A percentile compares a stretch with the other conserved stretches of the same genome.
Evolutionary conservation across 2,797 vertebrate species (phyloP).

Genomic region (Salmo trutta): DNA sequence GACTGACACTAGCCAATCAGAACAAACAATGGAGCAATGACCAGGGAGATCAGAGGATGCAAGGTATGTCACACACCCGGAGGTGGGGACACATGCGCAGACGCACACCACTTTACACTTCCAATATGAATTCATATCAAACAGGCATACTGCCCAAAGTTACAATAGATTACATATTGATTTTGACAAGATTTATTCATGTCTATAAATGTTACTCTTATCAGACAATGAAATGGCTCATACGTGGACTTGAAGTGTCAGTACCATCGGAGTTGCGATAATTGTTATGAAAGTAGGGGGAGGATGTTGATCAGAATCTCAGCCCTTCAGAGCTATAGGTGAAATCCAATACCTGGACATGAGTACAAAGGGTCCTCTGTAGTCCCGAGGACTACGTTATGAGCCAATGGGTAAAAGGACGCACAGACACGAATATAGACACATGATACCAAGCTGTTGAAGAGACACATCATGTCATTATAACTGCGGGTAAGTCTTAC

Average conservation of each 20-base stretch:
- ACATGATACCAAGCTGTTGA: neutral
- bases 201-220: neutral
- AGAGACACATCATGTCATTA: neutral
- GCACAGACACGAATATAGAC: slow-evolving; percentile 1
- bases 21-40: neutral
- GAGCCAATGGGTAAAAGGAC: slow-evolving; percentile 13
- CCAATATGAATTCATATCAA: neutral
- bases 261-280: neutral
- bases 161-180: neutral
- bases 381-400: slow-evolving; percentile 31
- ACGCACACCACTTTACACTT: neutral
- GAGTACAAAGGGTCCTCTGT: slow-evolving; percentile 39
- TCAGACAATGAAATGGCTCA: neutral
- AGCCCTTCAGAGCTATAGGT: slow-evolving; percentile 34
- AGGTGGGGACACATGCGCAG: slow-evolving; percentile 8
- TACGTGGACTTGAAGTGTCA: neutral
- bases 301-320: neutral
- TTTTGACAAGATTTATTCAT: neutral
- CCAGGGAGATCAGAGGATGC: slow-evolving; percentile 4
- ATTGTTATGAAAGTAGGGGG: neutral
- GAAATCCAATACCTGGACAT: slow-evolving; percentile 38
- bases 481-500: neutral
- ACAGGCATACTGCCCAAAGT: neutral
- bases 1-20: slow-evolving; percentile 50
- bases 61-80: slow-evolving; percentile 39